phyloP scores from a whole-genome alignment of 2,113 vertebrate species.

The Pandion haliaetus region DNA sequence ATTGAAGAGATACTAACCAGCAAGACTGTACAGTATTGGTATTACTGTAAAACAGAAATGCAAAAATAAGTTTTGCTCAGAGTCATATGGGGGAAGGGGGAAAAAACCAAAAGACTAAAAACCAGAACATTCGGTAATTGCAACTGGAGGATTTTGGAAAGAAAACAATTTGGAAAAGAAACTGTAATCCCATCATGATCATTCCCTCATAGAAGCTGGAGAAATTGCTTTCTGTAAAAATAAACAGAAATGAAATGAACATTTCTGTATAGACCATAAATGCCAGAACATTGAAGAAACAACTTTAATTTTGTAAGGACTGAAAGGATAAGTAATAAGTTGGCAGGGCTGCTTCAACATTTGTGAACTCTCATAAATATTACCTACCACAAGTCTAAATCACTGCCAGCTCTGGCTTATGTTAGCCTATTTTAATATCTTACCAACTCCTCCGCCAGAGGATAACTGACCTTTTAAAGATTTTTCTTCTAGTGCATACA shows the following conservation, averaged over 20 bases:
- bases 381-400: constrained; percentile 61
- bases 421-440: constrained; percentile 22
- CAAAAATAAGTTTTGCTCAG: not conserved
- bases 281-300: constrained; percentile 65
- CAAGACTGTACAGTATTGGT: not conserved
- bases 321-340: constrained; percentile 66
- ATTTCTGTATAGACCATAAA: constrained; percentile 54
- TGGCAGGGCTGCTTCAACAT: constrained; percentile 63
- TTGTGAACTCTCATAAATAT: constrained; percentile 71
- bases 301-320: constrained; percentile 69
- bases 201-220: constrained; percentile 23
- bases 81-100: not conserved
- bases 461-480: not conserved
- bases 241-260: constrained; percentile 67
- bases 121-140: constrained; percentile 7
- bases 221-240: constrained; percentile 72
- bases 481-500: not conserved
- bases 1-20: not conserved
- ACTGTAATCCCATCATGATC: constrained; percentile 25
- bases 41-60: not conserved
- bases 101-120: not conserved
- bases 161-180: not conserved
- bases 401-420: constrained; percentile 28
- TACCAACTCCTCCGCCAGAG: not conserved
- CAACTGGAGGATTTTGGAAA: not conserved